Evolutionary conservation across 1,140 invertebrate genomes (phyloP).

Genomic region (Calephelis virginiensis): DNA sequence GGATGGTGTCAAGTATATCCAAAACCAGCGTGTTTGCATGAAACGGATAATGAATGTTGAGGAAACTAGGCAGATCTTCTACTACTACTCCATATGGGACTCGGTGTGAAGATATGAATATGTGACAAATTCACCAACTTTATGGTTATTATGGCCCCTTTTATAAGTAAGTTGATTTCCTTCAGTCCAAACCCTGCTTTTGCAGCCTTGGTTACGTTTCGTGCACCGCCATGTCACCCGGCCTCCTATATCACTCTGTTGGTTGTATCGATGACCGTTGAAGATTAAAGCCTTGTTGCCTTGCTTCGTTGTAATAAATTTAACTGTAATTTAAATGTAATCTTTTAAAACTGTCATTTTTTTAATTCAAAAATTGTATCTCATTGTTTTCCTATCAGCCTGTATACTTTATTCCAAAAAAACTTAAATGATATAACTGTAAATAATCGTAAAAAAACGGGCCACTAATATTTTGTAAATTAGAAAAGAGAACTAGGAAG

Average conservation of each 20-base stretch:
- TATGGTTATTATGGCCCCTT: neutral
- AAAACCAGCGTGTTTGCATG: no score
- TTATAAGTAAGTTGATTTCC: neutral
- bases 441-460: no score
- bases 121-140: neutral
- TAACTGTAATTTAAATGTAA: neutral
- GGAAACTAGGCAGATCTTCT: no score
- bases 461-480: no score
- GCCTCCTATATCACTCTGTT: slow-evolving; percentile 1
- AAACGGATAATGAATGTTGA: no score
- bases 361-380: neutral
- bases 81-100: no score
- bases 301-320: slow-evolving; percentile 7
- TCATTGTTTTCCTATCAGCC: no score
- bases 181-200: slow-evolving; percentile 18
- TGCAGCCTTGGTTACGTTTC: slow-evolving; percentile 37
- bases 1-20: no score
- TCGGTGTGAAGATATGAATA: no score
- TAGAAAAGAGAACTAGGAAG: no score
- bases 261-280: slow-evolving; percentile 30
- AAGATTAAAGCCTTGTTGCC: slow-evolving; percentile 32
- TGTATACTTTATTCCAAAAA: no score
- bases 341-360: neutral
- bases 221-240: slow-evolving; percentile 36
- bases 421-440: no score